Percentiles rank a stretch among this genome's conserved stretches.
These are phyloP conservation scores for Apotomis turbidana DNA, from an alignment of 2,888 invertebrate genomes.

Conservation along the genomic window DNA sequence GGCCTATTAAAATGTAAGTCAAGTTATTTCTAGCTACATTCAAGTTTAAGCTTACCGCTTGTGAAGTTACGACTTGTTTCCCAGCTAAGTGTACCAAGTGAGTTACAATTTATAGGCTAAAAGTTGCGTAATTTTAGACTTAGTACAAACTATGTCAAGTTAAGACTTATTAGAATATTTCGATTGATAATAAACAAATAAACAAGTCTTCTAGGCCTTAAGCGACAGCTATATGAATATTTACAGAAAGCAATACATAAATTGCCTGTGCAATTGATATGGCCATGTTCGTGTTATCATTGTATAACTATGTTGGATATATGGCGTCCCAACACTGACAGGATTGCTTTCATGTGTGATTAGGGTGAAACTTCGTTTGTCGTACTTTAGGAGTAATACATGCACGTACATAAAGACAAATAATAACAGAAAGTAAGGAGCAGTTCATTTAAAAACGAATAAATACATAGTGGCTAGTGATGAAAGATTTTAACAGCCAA, in stretches of 20 bases:
- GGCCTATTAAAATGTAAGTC: background rate
- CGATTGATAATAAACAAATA: constrained; percentile 7
- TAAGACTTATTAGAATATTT: constrained; percentile 33
- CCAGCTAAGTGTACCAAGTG: constrained; percentile 13
- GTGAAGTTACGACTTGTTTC: background rate
- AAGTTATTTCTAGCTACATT: constrained; percentile 1
- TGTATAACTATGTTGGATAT: background rate
- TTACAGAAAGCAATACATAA: constrained; percentile 10
- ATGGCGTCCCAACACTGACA: background rate
- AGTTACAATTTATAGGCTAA: constrained; percentile 17
- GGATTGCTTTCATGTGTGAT: constrained; percentile 12
- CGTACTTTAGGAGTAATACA: too few relatives aligned
- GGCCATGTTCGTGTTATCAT: background rate
- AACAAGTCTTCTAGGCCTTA: background rate
- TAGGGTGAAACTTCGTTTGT: background rate
- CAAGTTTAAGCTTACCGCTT: constrained; percentile 12
- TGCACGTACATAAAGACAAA: too few relatives aligned
- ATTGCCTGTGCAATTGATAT: constrained; percentile 16
- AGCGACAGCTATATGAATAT: constrained; percentile 3
- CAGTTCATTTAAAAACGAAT: too few relatives aligned
- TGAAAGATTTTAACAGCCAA: too few relatives aligned
- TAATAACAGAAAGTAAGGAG: too few relatives aligned
- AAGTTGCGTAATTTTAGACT: constrained; percentile 26
- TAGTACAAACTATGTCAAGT: constrained; percentile 30
- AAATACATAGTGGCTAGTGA: too few relatives aligned